Evolutionary conservation across 2,113 vertebrate species (phyloP).

Genomic region (Silurus asotus): DNA sequence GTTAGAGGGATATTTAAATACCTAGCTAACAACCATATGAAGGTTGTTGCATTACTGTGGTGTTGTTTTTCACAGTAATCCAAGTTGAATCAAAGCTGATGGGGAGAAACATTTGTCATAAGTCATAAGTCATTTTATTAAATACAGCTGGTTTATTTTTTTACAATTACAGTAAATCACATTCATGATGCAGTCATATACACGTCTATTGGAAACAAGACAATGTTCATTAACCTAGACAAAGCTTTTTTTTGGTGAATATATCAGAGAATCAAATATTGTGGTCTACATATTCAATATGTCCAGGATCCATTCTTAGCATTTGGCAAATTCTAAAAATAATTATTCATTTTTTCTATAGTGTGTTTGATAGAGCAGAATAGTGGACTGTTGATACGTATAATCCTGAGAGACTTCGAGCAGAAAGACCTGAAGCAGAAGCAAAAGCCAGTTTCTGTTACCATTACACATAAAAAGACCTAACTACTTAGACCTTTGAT

Average conservation of each 20-base stretch:
- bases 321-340: neutral
- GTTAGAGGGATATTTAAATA: neutral
- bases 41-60: neutral
- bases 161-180: neutral
- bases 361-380: neutral
- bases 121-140: neutral
- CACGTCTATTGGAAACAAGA: too few relatives aligned
- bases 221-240: too few relatives aligned
- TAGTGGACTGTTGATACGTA: neutral
- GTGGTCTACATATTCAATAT: neutral
- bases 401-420: neutral
- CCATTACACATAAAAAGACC: neutral
- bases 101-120: neutral
- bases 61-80: neutral
- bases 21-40: neutral
- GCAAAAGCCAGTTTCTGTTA: neutral
- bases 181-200: neutral
- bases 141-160: neutral
- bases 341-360: neutral
- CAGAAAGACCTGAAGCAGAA: neutral
- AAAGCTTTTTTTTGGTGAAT: too few relatives aligned
- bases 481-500: neutral
- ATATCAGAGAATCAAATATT: neutral
- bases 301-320: neutral
- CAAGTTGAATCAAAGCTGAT: neutral